phyloP scores from a whole-genome alignment of 2,888 invertebrate genomes.

The Drosophila borborema region DNA sequence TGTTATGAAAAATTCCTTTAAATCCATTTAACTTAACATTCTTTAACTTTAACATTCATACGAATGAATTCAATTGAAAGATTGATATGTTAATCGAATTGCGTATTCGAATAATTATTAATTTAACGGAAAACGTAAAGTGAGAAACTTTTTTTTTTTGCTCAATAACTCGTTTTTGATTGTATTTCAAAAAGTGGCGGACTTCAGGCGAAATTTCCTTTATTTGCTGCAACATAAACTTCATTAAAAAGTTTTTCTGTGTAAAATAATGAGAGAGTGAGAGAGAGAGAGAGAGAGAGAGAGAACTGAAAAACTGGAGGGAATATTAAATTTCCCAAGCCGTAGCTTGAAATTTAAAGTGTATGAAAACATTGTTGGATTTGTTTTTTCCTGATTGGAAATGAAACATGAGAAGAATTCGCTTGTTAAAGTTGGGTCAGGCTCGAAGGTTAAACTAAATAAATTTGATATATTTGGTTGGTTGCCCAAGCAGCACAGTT shows the following conservation, averaged over 20 bases:
- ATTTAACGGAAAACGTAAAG: neutral
- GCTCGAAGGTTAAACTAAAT: neutral
- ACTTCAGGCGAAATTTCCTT: neutral
- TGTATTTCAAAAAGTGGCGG: slow-evolving; percentile 6
- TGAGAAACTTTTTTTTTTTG: neutral
- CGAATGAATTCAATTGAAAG: neutral
- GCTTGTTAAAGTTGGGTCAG: neutral
- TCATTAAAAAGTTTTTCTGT: slow-evolving; percentile 9
- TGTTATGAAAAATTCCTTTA: neutral
- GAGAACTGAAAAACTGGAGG: neutral
- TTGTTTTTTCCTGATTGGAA: neutral
- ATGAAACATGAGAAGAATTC: neutral
- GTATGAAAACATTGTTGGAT: slow-evolving; percentile 1
- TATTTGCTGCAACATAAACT: slow-evolving; percentile 1
- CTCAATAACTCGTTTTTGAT: neutral
- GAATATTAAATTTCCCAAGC: neutral
- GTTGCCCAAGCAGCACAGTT: neutral
- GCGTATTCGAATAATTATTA: slow-evolving; percentile 4
- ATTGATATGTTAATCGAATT: neutral
- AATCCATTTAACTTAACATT: neutral
- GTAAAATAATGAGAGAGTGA: neutral
- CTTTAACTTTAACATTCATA: too few relatives aligned
- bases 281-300: too few relatives aligned
- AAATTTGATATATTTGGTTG: neutral
- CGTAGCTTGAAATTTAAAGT: neutral